These are phyloP conservation scores for Mobula hypostoma DNA, from an alignment of 2,113 vertebrate genomes.

Conservation along the genomic window DNA sequence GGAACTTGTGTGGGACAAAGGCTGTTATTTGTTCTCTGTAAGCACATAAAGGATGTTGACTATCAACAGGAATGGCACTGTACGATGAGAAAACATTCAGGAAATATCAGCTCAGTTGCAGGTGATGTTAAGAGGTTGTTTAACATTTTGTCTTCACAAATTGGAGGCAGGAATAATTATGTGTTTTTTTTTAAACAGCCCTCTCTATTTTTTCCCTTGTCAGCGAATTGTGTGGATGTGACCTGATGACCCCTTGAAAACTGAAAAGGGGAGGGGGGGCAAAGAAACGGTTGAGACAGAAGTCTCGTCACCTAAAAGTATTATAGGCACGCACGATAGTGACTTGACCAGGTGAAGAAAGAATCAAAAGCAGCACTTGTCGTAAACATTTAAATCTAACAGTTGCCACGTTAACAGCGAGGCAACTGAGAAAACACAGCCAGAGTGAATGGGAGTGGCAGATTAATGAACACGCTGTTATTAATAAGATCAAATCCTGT, in stretches of 20 bases:
- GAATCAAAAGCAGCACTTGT: conserved; percentile 52
- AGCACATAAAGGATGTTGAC: conserved; percentile 63
- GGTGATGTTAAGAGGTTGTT: conserved; percentile 62
- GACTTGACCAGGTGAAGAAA: conserved; percentile 57
- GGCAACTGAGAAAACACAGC: conserved; percentile 61
- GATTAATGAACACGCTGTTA: conserved; percentile 82
- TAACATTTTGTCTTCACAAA: conserved; percentile 49
- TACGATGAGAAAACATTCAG: conserved; percentile 52
- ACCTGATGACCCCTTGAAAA: neutral
- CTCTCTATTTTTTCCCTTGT: neutral
- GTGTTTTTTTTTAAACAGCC: neutral
- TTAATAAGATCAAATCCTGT: conserved; percentile 95
- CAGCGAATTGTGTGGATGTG: neutral
- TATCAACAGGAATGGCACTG: conserved; percentile 65
- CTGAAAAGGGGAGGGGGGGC: conserved; percentile 41
- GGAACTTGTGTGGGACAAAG: conserved; percentile 77
- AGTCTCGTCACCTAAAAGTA: conserved; percentile 54
- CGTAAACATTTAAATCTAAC: conserved; percentile 61
- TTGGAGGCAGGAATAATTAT: conserved; percentile 27
- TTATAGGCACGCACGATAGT: conserved; percentile 66
- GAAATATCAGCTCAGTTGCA: conserved; percentile 70
- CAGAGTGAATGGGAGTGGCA: conserved; percentile 66
- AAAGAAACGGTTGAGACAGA: conserved; percentile 51
- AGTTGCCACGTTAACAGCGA: conserved; percentile 62
- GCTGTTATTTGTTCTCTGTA: conserved; percentile 68